Evolutionary conservation across 2,888 invertebrate species (phyloP), one percentile per base, ranked within the genome.

Genomic region (Epistrophe eligans): DNA sequence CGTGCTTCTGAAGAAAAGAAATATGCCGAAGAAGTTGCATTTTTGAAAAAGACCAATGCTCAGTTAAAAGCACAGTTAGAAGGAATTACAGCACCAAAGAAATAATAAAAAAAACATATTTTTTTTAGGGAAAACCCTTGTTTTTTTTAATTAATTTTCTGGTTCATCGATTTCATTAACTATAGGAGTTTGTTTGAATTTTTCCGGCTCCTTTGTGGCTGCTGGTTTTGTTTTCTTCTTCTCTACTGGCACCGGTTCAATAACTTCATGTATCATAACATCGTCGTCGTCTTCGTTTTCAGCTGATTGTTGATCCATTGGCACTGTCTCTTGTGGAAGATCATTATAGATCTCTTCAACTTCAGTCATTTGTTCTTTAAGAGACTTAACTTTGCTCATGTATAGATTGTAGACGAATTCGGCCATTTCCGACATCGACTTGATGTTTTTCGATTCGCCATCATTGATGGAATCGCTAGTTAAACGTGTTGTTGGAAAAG

Each of bases 341-440:
- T 90, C 89, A 11, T 80, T 89, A 35, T 91, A 91, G 82, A 92
- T 91, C 35, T 87, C 28, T 13, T 66, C 82, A 8, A 73, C 82
- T 50, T 81, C 81, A 1, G 76, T 70, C 24, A 89, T 84, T 71
- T 92, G 67, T 32, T 92, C 92, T 88, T 95, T 95, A 89, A 96
- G 92, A 52, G 94, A 93, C 79, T 95, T 95, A 72, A 97, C 95
- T 90, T 96, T 95, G 71, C 95, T 94, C 91, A 97, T 95, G 92
- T 99, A 99, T 93, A 98, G 96, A 90, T 98, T 96, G 93, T 97
- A 98, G 0, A 99, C 99, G 93, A 97, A 98, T 91, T 97, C 96
- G 0, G 98, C 98, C 97, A 99, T 98, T 91, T 98, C 97, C 1
- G 97, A 95, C 97, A 99, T 99, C 92, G 90, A 90, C 10, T 89